Evolutionary conservation across 2,113 vertebrate genomes (phyloP).

Genomic region (Osmerus eperlanus): DNA sequence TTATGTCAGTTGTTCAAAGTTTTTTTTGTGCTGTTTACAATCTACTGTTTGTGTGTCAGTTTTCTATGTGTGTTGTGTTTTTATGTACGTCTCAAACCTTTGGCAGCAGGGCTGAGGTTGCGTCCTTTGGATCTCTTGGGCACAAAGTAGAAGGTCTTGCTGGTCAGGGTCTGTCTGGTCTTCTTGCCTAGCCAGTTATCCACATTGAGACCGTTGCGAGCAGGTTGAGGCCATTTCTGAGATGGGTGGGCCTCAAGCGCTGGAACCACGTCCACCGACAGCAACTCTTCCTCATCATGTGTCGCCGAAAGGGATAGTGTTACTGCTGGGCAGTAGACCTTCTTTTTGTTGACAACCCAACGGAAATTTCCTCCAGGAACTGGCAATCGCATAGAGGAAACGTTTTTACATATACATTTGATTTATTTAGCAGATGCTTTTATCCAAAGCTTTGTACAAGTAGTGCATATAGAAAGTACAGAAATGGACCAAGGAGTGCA

Average conservation of each 20-base stretch:
- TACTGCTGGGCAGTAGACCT: slow-evolving; percentile 41
- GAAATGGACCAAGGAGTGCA: too few species aligned
- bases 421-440: too few species aligned
- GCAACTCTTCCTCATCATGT: slow-evolving; percentile 1
- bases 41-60: too few species aligned
- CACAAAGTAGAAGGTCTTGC: slow-evolving; percentile 51
- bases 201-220: slow-evolving; percentile 40
- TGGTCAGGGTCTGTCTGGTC: slow-evolving; percentile 31
- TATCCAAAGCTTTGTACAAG: too few species aligned
- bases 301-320: slow-evolving; percentile 44
- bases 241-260: slow-evolving; percentile 47
- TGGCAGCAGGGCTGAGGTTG: slow-evolving; percentile 41
- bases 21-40: too few species aligned
- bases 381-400: slow-evolving; percentile 11
- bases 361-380: slow-evolving; percentile 22
- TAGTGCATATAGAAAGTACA: too few species aligned
- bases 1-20: too few species aligned
- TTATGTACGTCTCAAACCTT: slow-evolving; percentile 42
- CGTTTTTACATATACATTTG: too few species aligned
- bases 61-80: too few species aligned
- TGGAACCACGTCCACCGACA: slow-evolving; percentile 66
- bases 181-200: slow-evolving; percentile 63
- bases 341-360: slow-evolving; percentile 56
- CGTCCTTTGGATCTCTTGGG: slow-evolving; percentile 54
- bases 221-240: slow-evolving; percentile 50